Evolutionary conservation across 2,888 invertebrate species (phyloP), one percentile per base, ranked within the genome.

Genomic region (Baronia brevicornis): DNA sequence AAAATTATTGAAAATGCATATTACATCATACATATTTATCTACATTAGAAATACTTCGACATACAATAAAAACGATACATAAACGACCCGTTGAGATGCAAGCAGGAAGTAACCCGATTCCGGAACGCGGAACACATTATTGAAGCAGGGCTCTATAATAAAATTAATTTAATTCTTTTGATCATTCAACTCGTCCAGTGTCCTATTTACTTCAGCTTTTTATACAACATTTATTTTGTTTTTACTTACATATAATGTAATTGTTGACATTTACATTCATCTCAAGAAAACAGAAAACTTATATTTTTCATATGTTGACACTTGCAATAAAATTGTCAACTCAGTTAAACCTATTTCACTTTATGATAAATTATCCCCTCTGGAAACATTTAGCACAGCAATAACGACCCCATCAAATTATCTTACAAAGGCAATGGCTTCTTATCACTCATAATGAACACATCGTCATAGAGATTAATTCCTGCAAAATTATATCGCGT

Each of bases 391-490:
- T 57, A 56, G 44, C 51, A 40, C 44, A 32, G 44, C 54, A 58
- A 58, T 56, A 55, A 60, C 29, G 39, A 46, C 60, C 63, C 64
- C 46, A 47, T 48, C 43, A 45, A 33, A 27, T 38, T 44, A 57
- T 52, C 48, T 36, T 43, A 60, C 62, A 60, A 64, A 54, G 53
- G 48, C 61, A 62, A 49, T 48, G 59, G 57, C 62, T 66, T 46
- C 63, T 73, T 73, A 79, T 77, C 77, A 57, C 53, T 68, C 60
- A 51, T 62, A 69, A 72, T 70, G 61, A 68, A 62, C 65, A 70
- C 63, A 59, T 63, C 60, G 57, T 64, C 51, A 66, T 57, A 54
- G 59, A 51, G n/a, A 60, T 63, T 67, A 61, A 69, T 63, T 66
- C 57, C 55, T 60, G 54, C 60, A 58, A 70, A 78, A 70, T 69